Evolutionary conservation across 2,797 vertebrate genomes (phyloP).

Genomic region (Tapera naevia): DNA sequence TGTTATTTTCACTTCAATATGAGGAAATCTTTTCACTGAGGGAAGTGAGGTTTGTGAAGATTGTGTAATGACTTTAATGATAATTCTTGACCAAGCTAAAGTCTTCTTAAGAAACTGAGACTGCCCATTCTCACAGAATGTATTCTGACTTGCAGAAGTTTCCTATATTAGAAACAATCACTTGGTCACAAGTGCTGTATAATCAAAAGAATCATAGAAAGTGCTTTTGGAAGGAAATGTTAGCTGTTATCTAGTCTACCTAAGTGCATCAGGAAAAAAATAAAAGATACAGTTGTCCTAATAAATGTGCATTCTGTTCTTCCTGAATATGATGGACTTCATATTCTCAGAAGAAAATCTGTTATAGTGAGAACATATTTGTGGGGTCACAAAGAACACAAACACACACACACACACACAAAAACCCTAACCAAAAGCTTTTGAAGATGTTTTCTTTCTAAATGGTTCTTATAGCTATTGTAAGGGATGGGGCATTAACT

Average conservation of each 20-base stretch:
- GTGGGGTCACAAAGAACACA: neutral
- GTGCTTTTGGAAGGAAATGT: neutral
- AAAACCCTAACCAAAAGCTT: neutral
- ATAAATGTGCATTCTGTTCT: neutral
- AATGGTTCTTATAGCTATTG: neutral
- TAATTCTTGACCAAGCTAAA: neutral
- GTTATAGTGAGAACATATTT: neutral
- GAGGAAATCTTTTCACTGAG: neutral
- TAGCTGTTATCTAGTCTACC: neutral
- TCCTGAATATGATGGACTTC: neutral
- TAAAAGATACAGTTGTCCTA: neutral
- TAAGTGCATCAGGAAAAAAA: neutral
- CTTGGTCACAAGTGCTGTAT: conserved; percentile 8
- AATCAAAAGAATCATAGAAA: neutral
- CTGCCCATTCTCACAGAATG: neutral
- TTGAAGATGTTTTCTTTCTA: neutral
- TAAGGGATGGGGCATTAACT: neutral
- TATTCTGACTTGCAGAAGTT: neutral
- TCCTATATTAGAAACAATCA: neutral
- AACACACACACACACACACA: neutral
- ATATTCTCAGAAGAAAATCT: neutral
- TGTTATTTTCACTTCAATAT: neutral
- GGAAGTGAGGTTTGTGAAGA: neutral
- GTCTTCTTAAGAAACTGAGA: neutral
- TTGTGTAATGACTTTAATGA: neutral